Conservation (phyloP, 1,140 invertebrate genomes). For the Drosophila equinoxialis region DNA sequence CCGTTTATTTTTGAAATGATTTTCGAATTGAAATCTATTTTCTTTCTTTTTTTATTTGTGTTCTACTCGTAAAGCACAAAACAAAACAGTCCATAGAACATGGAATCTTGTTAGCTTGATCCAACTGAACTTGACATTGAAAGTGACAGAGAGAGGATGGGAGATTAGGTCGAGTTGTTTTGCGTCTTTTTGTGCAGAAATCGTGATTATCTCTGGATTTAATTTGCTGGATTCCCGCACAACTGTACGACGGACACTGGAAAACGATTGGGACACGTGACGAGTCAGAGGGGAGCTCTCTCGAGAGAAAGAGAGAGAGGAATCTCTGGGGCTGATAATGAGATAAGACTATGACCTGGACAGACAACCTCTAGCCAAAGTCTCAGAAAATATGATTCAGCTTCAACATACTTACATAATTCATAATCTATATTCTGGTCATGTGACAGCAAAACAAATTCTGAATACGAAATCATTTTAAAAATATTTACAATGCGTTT, state of each 20-base stretch:
- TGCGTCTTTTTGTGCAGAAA: slow-evolving; percentile 13
- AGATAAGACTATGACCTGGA: slow-evolving; percentile 2
- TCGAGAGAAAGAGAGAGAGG: background rate
- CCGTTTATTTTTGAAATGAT: slow-evolving; percentile 67
- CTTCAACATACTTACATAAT: slow-evolving; percentile 47
- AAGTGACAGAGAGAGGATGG: slow-evolving; percentile 35
- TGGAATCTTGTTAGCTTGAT: slow-evolving; percentile 36
- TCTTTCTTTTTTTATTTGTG: background rate
- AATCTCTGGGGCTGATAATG: slow-evolving; percentile 20
- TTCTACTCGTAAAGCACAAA: background rate
- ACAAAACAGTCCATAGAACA: slow-evolving; percentile 35
- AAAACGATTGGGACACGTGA: slow-evolving; percentile 35
- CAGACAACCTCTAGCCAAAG: slow-evolving; percentile 1
- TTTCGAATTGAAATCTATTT: slow-evolving; percentile 24
- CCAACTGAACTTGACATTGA: slow-evolving; percentile 74
- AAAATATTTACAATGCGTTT: slow-evolving; percentile 58
- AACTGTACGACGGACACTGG: slow-evolving; percentile 38
- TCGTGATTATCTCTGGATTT: no score
- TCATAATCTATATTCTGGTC: background rate
- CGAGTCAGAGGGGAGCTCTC: background rate
- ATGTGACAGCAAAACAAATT: background rate
- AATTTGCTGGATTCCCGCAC: slow-evolving; percentile 1
- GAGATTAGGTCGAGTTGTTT: slow-evolving; percentile 4
- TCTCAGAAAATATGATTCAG: slow-evolving; percentile 31
- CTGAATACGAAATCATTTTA: slow-evolving; percentile 11